Base-by-base conservation (phyloP, 2,113 vertebrate genomes). In the Xenopus tropicalis region DNA sequence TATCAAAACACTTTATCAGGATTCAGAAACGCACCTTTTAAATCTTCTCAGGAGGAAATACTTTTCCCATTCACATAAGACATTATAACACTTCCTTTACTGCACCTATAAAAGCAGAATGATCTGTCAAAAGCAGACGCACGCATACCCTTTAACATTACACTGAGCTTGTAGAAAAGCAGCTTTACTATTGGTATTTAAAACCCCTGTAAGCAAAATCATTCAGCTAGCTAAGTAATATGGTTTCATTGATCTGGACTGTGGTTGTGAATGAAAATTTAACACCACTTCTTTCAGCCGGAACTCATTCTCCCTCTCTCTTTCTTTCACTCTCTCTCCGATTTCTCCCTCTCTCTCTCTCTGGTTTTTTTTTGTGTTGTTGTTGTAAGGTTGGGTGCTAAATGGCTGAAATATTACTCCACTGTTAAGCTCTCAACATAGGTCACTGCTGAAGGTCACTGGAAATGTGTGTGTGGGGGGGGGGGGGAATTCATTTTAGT, bases 391-490 rank as follows among this genome's bases (percentile, higher is more conserved):
- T 64, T 11, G 1, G 62, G 2, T 64, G 66, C 70, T 69, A 72
- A 78, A 11, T 71, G 64, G 9, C 67, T 5, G 14, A 71, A 79
- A 77, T 0, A 81, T 70, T 19, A 0, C 51, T 69, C 48, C 17
- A 1, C 20, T 48, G 54, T 12, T 68, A 57, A 69, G 20, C 3
- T 48, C 72, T 68, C 1, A 22, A 64, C 70, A 66, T 67, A 61
- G 71, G 79, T 72, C 79, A 62, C 52, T 72, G 71, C 64, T 67
- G 16, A 66, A 78, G 79, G 80, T 66, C 77, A 75, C 79, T 78
- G 78, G 72, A 69, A 82, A 69, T 70, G 63, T 37, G 11, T 29
- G 52, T 59, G 61, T 58, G 74, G 43, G 51, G 3, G 44, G 46
- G 52, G 46, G 46, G 66, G 25, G 75, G 42, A 63, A 64, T 65